phyloP scores from a whole-genome alignment of 2,888 invertebrate species.

The Limenitis camilla region DNA sequence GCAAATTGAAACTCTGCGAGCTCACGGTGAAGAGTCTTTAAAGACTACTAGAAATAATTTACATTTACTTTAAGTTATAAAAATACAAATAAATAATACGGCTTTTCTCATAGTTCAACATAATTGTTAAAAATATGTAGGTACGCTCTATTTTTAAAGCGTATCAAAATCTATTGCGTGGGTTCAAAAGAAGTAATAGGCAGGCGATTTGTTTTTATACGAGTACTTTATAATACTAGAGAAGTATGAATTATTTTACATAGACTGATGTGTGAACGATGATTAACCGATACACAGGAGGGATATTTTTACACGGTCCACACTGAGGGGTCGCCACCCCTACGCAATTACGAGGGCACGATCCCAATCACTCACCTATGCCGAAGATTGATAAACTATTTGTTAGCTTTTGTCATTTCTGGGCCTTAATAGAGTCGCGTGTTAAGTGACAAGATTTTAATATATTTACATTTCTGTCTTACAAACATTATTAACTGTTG shows the following conservation, averaged over 20 bases:
- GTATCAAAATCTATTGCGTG: too few species aligned
- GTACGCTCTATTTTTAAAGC: not conserved
- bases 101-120: not conserved
- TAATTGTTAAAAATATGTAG: conserved; percentile 1
- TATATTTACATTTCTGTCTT: not conserved
- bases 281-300: conserved; percentile 58
- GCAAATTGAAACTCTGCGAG: too few species aligned
- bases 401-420: conserved; percentile 30
- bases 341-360: conserved; percentile 61
- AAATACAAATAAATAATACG: not conserved
- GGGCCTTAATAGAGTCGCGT: conserved; percentile 17
- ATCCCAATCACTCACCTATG: conserved; percentile 53
- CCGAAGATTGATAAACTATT: conserved; percentile 53
- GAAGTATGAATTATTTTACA: conserved; percentile 6
- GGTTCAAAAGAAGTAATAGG: too few species aligned
- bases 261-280: conserved; percentile 40
- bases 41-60: too few species aligned
- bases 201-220: too few species aligned
- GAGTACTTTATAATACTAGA: too few species aligned
- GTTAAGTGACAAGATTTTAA: conserved; percentile 15
- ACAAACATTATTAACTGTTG: too few species aligned
- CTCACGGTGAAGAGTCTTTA: too few species aligned
- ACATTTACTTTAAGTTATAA: too few species aligned
- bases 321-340: conserved; percentile 51
- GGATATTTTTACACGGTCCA: conserved; percentile 49